Conservation (phyloP, 2,113 vertebrate species). For the Brachionichthys hirsutus region DNA sequence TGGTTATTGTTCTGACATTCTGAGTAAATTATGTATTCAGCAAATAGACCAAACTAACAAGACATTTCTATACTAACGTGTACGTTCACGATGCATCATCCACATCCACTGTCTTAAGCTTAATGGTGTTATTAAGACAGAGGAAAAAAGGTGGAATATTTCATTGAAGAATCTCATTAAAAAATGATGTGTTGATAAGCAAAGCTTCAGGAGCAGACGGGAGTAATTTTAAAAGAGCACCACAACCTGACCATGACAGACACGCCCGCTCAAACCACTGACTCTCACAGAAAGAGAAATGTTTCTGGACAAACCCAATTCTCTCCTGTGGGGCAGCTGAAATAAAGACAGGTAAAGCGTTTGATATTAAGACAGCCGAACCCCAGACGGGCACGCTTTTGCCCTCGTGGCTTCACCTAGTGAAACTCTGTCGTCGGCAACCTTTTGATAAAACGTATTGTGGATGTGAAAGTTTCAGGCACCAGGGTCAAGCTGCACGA, state of each 20-base stretch:
- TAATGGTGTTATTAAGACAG: constrained; percentile 5
- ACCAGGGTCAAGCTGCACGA: too few species aligned
- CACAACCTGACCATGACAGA: not conserved
- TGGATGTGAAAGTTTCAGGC: too few species aligned
- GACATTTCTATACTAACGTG: constrained; percentile 4
- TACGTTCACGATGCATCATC: not conserved
- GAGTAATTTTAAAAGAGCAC: constrained; percentile 5
- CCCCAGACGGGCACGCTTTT: too few species aligned
- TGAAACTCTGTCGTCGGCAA: too few species aligned
- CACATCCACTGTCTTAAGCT: not conserved
- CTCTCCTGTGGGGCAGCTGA: not conserved
- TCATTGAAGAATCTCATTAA: constrained; percentile 6
- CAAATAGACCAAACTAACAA: constrained; percentile 2
- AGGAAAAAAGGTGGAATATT: not conserved
- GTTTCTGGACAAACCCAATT: not conserved
- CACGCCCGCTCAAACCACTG: constrained; percentile 8
- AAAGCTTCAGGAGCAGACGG: not conserved
- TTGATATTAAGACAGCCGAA: too few species aligned
- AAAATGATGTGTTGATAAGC: not conserved
- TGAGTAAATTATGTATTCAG: constrained; percentile 3
- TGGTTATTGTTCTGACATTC: not conserved
- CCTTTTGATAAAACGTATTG: too few species aligned
- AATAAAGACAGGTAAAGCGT: too few species aligned
- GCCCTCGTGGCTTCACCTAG: too few species aligned
- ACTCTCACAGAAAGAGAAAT: not conserved